phyloP scores from a whole-genome alignment of 1,140 invertebrate genomes.

The Chrysomallon squamiferum region DNA sequence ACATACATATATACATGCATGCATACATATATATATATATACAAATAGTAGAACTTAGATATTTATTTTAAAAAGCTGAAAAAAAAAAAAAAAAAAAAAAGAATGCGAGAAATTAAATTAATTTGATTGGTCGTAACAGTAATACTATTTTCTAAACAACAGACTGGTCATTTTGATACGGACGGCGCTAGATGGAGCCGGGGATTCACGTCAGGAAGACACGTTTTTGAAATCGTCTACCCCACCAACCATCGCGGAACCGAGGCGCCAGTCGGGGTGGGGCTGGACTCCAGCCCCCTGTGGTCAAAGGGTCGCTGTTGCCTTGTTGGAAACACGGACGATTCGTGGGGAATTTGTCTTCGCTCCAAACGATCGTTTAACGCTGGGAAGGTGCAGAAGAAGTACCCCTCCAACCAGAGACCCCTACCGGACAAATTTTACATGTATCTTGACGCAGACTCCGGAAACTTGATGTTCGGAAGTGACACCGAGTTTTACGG shows the following conservation, averaged over 20 bases:
- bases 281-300: conserved; percentile 18
- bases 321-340: conserved; percentile 22
- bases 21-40: too few relatives aligned
- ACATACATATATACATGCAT: too few relatives aligned
- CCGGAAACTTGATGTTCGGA: conserved; percentile 23
- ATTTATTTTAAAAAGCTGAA: too few relatives aligned
- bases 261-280: conserved; percentile 27
- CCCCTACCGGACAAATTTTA: conserved; percentile 31
- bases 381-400: conserved; percentile 2
- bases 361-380: conserved; percentile 8
- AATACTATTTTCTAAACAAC: not conserved
- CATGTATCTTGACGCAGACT: conserved; percentile 35
- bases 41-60: too few relatives aligned
- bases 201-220: conserved; percentile 26
- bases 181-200: conserved; percentile 29
- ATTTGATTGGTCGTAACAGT: too few relatives aligned
- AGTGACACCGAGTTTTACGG: conserved; percentile 30
- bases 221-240: conserved; percentile 32
- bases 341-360: conserved; percentile 25
- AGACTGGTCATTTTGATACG: conserved; percentile 9
- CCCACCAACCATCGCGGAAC: conserved; percentile 17
- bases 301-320: conserved; percentile 19
- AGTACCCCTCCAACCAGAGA: conserved; percentile 10
- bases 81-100: too few relatives aligned
- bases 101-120: too few relatives aligned